A percentile compares a stretch with the other conserved stretches of the same genome.
phyloP scores from a whole-genome alignment of 2,797 vertebrate species.

The Brachymystax lenok region DNA sequence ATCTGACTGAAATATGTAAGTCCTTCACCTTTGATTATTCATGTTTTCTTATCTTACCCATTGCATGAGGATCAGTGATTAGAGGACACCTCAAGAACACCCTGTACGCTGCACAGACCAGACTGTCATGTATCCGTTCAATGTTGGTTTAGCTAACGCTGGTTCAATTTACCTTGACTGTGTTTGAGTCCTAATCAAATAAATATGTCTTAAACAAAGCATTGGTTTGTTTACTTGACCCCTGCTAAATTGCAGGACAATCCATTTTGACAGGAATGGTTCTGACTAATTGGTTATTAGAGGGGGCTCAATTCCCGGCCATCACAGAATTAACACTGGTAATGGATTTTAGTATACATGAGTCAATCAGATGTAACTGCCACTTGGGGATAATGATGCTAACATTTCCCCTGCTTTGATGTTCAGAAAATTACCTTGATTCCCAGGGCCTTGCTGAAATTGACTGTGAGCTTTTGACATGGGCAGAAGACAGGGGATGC shows the following conservation, averaged over 20 bases:
- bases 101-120: neutral
- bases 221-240: neutral
- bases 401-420: neutral
- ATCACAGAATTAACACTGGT: neutral
- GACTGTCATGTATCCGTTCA: neutral
- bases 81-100: neutral
- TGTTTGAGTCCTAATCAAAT: neutral
- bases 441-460: neutral
- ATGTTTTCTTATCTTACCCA: neutral
- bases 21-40: neutral
- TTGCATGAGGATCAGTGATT: too few relatives aligned
- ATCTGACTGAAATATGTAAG: neutral
- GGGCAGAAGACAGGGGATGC: neutral
- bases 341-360: neutral
- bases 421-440: slow-evolving; percentile 8
- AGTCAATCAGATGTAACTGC: neutral
- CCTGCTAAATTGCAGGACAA: neutral
- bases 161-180: neutral
- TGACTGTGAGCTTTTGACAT: neutral
- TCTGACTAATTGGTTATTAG: neutral
- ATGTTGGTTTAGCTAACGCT: neutral
- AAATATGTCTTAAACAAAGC: neutral
- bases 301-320: neutral
- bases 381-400: slow-evolving; percentile 5
- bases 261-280: neutral